phyloP scores from a whole-genome alignment of 37 sponge, comb jelly and placozoan genomes.

The Spongilla lacustris region DNA sequence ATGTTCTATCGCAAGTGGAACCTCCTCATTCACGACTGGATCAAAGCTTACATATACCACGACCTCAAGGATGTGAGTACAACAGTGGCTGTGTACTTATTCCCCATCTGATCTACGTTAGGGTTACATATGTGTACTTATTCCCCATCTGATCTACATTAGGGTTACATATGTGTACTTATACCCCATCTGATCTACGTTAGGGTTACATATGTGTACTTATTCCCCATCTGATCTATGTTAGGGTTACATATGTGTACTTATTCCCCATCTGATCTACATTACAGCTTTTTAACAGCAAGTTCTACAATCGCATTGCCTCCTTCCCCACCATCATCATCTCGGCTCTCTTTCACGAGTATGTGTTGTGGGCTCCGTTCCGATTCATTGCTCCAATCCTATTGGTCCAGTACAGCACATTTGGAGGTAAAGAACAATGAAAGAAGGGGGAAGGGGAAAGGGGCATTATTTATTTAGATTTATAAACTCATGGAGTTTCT shows the following conservation, averaged over 20 bases:
- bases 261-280: not conserved
- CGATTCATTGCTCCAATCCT: conserved; percentile 78
- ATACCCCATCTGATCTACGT: too few relatives aligned
- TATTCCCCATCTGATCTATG: not conserved
- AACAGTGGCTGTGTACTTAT: not conserved
- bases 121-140: not conserved
- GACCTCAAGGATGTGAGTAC: conserved; percentile 73
- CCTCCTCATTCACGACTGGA: conserved; percentile 88
- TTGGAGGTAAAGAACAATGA: conserved; percentile 78
- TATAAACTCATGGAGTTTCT: too few relatives aligned
- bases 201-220: too few relatives aligned
- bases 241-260: not conserved
- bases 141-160: not conserved
- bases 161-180: not conserved
- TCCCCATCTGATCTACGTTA: not conserved
- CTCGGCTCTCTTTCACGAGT: conserved; percentile 85
- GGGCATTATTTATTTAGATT: too few relatives aligned
- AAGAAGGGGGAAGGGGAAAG: too few relatives aligned
- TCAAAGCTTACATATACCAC: conserved; percentile 84
- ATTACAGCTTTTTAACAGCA: conserved; percentile 56
- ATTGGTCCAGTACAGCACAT: conserved; percentile 52
- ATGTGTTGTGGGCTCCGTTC: conserved; percentile 75
- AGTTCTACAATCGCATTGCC: conserved; percentile 51
- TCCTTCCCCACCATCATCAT: conserved; percentile 70
- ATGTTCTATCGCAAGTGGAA: conserved; percentile 92